These are phyloP conservation scores for Rhinoraja longicauda DNA, from an alignment of 2,797 vertebrate species.

Conservation along the genomic window DNA sequence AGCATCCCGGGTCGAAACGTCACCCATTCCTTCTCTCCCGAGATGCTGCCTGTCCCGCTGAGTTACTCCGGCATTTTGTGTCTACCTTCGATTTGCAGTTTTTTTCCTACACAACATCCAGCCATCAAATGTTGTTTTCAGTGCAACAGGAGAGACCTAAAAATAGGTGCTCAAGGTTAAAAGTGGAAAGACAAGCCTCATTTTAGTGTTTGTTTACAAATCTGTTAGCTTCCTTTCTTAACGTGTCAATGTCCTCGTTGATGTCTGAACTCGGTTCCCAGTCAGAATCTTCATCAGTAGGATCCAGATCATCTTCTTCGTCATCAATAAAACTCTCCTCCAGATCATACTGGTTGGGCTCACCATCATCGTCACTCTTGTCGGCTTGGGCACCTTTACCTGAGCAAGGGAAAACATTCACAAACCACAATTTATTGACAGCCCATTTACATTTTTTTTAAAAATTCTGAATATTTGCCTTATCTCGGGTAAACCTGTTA, in stretches of 20 bases:
- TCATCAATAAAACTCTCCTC: slow-evolving; percentile 56
- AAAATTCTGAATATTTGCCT: background rate
- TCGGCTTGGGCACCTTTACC: slow-evolving; percentile 48
- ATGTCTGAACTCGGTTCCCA: slow-evolving; percentile 63
- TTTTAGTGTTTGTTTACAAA: slow-evolving; percentile 56
- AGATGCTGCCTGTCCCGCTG: too few relatives aligned
- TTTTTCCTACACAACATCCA: background rate
- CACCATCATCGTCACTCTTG: slow-evolving; percentile 40
- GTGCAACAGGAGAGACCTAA: background rate
- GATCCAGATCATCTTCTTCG: slow-evolving; percentile 54
- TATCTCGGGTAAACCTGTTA: background rate
- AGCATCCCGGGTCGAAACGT: too few relatives aligned
- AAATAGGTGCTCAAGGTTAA: background rate
- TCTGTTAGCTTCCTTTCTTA: slow-evolving; percentile 53
- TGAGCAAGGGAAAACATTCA: slow-evolving; percentile 39
- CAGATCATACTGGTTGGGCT: slow-evolving; percentile 48
- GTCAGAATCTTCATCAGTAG: slow-evolving; percentile 65
- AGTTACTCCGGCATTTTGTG: too few relatives aligned
- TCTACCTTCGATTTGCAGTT: too few relatives aligned
- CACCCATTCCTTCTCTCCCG: too few relatives aligned
- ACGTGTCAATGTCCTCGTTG: slow-evolving; percentile 53
- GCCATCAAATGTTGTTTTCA: background rate
- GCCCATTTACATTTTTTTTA: background rate
- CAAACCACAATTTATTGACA: background rate
- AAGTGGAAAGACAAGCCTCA: slow-evolving; percentile 43